These are phyloP conservation scores for Latrodectus elegans DNA, from an alignment of 2,888 invertebrate species.

Conservation along the genomic window DNA sequence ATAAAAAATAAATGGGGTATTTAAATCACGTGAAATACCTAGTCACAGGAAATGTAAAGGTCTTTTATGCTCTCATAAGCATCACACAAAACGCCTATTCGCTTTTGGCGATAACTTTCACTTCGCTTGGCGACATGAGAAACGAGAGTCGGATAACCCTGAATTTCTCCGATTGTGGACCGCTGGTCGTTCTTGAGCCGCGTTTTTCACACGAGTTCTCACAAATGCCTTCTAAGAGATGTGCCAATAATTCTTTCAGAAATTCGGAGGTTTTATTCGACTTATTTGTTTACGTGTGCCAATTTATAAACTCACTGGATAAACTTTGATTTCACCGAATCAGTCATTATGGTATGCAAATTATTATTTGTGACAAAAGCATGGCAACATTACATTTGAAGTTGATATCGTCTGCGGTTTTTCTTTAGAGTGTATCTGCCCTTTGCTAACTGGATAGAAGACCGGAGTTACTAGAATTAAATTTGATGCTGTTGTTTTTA, in stretches of 20 bases:
- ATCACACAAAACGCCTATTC: constrained; percentile 22
- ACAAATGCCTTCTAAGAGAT: constrained; percentile 8
- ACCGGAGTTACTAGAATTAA: neutral
- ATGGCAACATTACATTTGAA: constrained; percentile 14
- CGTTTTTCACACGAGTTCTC: constrained; percentile 8
- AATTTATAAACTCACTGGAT: constrained; percentile 7
- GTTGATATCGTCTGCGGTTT: constrained; percentile 5
- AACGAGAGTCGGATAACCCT: constrained; percentile 37
- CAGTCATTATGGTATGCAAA: constrained; percentile 34
- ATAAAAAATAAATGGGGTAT: neutral
- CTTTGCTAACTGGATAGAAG: neutral
- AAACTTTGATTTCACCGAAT: neutral
- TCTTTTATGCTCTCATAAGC: constrained; percentile 46
- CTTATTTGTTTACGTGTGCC: constrained; percentile 2
- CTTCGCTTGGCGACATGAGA: constrained; percentile 50
- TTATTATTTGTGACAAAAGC: neutral
- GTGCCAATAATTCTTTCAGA: constrained; percentile 34
- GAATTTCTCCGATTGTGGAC: constrained; percentile 30
- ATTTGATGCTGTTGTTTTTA: too few relatives aligned
- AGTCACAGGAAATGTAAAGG: too few relatives aligned
- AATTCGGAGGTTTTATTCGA: neutral
- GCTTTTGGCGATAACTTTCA: constrained; percentile 65
- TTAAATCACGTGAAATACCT: neutral
- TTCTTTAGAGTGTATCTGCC: neutral
- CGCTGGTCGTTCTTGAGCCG: constrained; percentile 31